phyloP scores from a whole-genome alignment of 2,113 vertebrate genomes.

The Chauna torquata region DNA sequence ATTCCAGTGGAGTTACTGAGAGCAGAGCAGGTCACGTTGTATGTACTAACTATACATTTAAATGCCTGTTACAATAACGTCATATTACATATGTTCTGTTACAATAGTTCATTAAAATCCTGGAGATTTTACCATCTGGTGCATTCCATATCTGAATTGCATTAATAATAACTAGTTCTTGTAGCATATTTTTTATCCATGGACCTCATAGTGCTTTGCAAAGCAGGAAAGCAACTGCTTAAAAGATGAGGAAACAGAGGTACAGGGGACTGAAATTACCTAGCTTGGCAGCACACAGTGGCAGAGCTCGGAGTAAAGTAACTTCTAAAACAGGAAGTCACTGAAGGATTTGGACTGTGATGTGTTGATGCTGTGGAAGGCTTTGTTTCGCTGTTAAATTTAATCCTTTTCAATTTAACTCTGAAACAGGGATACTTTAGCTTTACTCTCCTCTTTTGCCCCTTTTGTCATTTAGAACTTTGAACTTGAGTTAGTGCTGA shows the following conservation, averaged over 20 bases:
- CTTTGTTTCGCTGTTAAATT: neutral
- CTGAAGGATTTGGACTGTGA: neutral
- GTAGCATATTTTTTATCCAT: constrained; percentile 30
- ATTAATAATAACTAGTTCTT: constrained; percentile 65
- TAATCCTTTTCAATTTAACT: neutral
- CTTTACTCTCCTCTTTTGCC: neutral
- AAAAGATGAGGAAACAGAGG: neutral
- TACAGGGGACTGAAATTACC: neutral
- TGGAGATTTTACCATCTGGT: constrained; percentile 70
- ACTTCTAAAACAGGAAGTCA: neutral
- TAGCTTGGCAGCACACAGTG: neutral
- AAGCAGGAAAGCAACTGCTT: constrained; percentile 10
- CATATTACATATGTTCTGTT: constrained; percentile 73
- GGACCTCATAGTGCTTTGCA: constrained; percentile 50
- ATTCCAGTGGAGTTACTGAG: constrained; percentile 64
- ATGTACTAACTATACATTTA: constrained; percentile 72
- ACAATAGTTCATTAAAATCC: constrained; percentile 71
- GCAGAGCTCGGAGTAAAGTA: neutral
- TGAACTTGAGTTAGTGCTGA: neutral
- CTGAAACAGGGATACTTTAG: neutral
- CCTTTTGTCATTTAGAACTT: neutral
- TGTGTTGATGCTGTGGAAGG: neutral
- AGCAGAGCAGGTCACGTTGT: constrained; percentile 55
- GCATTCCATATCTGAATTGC: constrained; percentile 55
- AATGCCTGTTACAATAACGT: constrained; percentile 68